Base-by-base conservation (phyloP, 2,113 vertebrate genomes). In the Eleginops maclovinus region DNA sequence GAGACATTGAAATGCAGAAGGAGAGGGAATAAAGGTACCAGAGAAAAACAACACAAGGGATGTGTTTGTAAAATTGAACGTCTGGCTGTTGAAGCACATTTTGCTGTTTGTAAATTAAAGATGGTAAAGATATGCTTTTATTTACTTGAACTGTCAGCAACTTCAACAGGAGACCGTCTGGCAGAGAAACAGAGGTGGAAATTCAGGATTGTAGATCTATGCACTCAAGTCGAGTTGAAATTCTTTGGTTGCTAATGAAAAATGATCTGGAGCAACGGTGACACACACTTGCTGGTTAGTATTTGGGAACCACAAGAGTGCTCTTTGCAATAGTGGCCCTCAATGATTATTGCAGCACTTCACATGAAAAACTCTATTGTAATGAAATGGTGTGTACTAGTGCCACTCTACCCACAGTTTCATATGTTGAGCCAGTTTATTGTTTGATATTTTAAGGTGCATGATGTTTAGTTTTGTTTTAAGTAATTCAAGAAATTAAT, bases 31-130 rank as follows among this genome's bases (percentile, higher is more conserved):
- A 59, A 59, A 26, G 10, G 41, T 59, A 36, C 60, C n/a, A 43
- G 13, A 21, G 28, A 49, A 41, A 43, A 40, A 31, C 53, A 73
- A 5, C 46, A 5, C 46, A 61, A 11, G 44, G 36, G 26, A 26
- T 7, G 9, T 51, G 21, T 68, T 68, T 50, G 64, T 69, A 44
- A 51, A 41, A 43, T 13, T 55, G 28, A 31, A 77, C 67, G 40
- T 77, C 49, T 72, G 51, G 21, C 62, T 59, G 46, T 51, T 24
- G 12, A 55, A 62, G 55, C 68, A 63, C 49, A 55, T 21, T 76
- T 72, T 19, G 15, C 55, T 70, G 36, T 66, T 79, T 62, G 62
- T 67, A 66, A 78, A 83, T 58, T 51, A 17, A 46, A 28, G 43
- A 61, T 50, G 40, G 70, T 47, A 72, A 49, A 75, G 66, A 65